These are phyloP conservation scores for Xiphophorus hellerii DNA, from an alignment of 2,113 vertebrate genomes.

Conservation along the genomic window DNA sequence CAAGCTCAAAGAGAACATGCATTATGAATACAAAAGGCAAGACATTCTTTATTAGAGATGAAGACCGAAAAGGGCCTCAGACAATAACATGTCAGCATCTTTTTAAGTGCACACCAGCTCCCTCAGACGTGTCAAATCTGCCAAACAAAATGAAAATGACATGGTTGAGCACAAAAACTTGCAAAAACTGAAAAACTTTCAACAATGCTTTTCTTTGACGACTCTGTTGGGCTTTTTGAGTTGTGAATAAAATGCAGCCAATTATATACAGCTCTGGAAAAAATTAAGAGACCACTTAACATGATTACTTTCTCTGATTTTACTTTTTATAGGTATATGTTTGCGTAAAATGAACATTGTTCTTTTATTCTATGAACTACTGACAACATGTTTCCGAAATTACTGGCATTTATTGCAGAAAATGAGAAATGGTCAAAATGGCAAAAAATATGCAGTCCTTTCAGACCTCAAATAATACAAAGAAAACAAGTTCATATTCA, in stretches of 20 bases:
- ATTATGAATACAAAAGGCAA: constrained; percentile 78
- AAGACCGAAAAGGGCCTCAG: constrained; percentile 73
- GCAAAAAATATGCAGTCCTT: too few species aligned
- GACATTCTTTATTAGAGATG: constrained; percentile 77
- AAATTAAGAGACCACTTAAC: too few species aligned
- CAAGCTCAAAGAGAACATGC: constrained; percentile 73
- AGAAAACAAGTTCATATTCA: too few species aligned
- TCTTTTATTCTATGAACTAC: too few species aligned
- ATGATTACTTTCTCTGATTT: too few species aligned
- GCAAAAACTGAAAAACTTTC: constrained; percentile 62
- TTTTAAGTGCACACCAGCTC: constrained; percentile 72
- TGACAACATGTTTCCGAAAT: too few species aligned
- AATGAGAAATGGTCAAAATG: too few species aligned
- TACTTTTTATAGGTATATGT: too few species aligned
- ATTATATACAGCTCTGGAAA: constrained; percentile 8
- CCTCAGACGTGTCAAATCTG: constrained; percentile 67
- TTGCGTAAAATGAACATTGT: too few species aligned
- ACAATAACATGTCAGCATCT: constrained; percentile 77
- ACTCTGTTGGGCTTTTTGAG: constrained; percentile 27
- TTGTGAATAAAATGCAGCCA: constrained; percentile 62
- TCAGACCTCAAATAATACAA: too few species aligned
- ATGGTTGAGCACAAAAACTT: constrained; percentile 63
- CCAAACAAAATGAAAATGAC: constrained; percentile 80
- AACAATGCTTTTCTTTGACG: constrained; percentile 55
- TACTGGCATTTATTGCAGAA: too few species aligned